Conservation (phyloP, 2,797 vertebrate species). For the Pipistrellus pygmaeus region DNA sequence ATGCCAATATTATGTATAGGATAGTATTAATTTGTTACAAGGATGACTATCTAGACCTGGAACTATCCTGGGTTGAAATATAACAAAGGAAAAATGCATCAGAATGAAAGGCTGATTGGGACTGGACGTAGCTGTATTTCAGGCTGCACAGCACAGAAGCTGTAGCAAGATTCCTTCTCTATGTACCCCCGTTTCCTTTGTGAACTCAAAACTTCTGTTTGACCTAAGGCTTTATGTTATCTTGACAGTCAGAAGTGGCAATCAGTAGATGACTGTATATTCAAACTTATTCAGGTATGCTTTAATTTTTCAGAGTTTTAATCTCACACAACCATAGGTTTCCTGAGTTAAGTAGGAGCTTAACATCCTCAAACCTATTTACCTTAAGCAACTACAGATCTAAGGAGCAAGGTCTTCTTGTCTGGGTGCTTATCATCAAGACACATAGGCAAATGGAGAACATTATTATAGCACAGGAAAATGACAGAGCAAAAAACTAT, state of each 20-base stretch:
- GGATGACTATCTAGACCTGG: neutral
- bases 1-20: neutral
- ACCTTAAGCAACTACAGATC: neutral
- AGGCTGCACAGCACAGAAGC: neutral
- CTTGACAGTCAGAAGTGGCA: neutral
- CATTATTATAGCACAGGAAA: conserved; percentile 9
- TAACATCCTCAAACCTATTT: conserved; percentile 1
- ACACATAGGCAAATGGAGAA: neutral
- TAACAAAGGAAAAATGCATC: neutral
- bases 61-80: neutral
- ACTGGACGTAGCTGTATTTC: neutral
- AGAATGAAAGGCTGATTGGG: neutral
- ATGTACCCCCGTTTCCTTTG: neutral
- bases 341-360: neutral
- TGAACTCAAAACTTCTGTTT: conserved; percentile 14
- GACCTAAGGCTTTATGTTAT: neutral
- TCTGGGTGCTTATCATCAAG: conserved; percentile 26
- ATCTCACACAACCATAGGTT: neutral
- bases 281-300: neutral
- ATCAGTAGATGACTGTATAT: neutral
- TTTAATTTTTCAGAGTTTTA: conserved; percentile 40
- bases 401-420: neutral
- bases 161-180: neutral
- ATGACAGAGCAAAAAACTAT: neutral
- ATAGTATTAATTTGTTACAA: neutral